Base-by-base conservation (phyloP, 2,113 vertebrate species). In the Gadus macrocephalus region DNA sequence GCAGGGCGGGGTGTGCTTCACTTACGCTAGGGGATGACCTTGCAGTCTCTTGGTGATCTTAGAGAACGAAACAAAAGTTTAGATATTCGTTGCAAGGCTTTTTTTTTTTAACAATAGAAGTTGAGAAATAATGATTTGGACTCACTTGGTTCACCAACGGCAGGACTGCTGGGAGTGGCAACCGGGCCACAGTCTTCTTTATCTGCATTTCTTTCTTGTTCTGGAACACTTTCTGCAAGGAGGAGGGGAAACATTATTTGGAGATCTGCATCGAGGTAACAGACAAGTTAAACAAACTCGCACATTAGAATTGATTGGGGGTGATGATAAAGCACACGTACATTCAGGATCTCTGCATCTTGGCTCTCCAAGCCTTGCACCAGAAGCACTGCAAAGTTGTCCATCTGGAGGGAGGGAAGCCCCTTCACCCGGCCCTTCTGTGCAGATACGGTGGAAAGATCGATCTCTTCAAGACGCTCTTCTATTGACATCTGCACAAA, bases 361-460 rank as follows among this genome's bases (percentile, higher is more conserved):
- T 91, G 94, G 85, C 97, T 99, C 90, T 98, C 96, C 87, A 99
- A 89, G 17, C 95, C 97, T 73, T 99, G 97, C 11, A 96, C 91
- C 53, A 98, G 85, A 71, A 99, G 91, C 62, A 99, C 93, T 0
- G 95, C 94, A 20, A 93, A 98, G 78, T 94, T 95, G 73, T 96
- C 96, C 0, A 94, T 95, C 85, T 96, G 94, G 17, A 93, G 76
- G 3, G 94, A 93, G 66, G 93, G 86, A 5, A 80, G 82, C 2
- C 85, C 92, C 66, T 94, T 93, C 74, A 68, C 77, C 62, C 83
- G 91, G 1, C 89, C 89, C 79, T 92, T 93, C 19, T 67, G 74
- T 0, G 61, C 72, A 53, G 84, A 68, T 7, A 63, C 58, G 3
- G 70, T 59, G 14, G 85, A 93, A 56, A 99, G 92, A 72, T 95